These are phyloP conservation scores for Pholis gunnellus DNA, from an alignment of 2,113 vertebrate species.

Conservation along the genomic window DNA sequence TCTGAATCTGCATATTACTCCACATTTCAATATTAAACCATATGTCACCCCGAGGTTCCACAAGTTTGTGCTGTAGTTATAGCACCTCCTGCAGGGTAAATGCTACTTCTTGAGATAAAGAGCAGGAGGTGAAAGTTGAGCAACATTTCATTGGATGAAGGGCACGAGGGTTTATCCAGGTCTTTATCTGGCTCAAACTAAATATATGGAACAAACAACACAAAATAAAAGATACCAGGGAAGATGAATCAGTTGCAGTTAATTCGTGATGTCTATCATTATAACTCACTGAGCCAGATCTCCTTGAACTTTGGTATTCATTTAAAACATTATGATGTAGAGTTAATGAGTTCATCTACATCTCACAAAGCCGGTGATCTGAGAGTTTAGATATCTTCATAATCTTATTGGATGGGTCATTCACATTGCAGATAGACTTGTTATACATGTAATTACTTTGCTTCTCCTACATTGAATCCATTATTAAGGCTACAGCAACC, in stretches of 20 bases:
- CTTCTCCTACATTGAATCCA: background rate
- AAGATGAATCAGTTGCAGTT: background rate
- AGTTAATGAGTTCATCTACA: background rate
- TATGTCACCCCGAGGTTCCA: background rate
- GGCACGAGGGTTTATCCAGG: background rate
- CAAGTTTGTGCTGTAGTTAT: background rate
- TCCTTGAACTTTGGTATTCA: background rate
- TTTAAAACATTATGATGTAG: background rate
- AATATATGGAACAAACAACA: background rate
- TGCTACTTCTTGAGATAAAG: background rate
- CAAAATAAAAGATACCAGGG: background rate
- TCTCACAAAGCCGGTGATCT: background rate
- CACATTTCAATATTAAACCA: background rate
- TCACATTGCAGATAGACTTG: background rate
- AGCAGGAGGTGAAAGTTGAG: background rate
- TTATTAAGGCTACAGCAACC: too few relatives aligned
- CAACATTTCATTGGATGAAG: background rate
- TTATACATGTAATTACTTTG: too few relatives aligned
- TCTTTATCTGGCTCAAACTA: background rate
- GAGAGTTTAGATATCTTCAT: background rate
- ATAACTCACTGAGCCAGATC: background rate
- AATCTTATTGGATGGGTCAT: background rate
- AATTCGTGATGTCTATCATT: too few relatives aligned
- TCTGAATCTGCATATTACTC: background rate
- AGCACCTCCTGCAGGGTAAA: slow-evolving; percentile 39